These are phyloP conservation scores for Drosophila ezoana DNA, from an alignment of 2,888 invertebrate genomes.

Conservation along the genomic window DNA sequence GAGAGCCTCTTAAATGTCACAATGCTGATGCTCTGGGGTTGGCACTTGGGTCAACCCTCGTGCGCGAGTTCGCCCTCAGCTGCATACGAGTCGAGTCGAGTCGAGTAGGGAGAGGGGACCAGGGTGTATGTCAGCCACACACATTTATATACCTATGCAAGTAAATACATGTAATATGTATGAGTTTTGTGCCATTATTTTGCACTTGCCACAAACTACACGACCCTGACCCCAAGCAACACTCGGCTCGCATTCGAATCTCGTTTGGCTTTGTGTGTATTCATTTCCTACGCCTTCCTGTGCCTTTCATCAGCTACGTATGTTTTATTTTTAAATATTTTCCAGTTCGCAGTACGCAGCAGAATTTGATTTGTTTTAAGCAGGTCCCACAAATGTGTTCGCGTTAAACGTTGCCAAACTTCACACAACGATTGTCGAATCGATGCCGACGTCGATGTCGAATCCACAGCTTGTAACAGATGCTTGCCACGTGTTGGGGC, in stretches of 20 bases:
- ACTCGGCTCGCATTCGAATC: slow-evolving; percentile 56
- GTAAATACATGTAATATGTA: slow-evolving; percentile 45
- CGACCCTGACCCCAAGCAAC: slow-evolving; percentile 76
- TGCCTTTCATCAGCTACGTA: slow-evolving; percentile 35
- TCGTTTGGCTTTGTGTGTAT: slow-evolving; percentile 40
- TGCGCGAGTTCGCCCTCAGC: slow-evolving; percentile 23
- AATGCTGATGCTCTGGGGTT: slow-evolving; percentile 64
- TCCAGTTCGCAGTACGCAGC: not conserved
- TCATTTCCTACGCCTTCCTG: slow-evolving; percentile 47
- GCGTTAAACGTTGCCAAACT: slow-evolving; percentile 70
- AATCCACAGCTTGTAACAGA: slow-evolving; percentile 70
- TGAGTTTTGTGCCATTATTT: slow-evolving; percentile 69
- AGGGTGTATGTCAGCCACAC: not conserved
- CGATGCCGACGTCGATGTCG: slow-evolving; percentile 50
- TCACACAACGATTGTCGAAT: slow-evolving; percentile 49
- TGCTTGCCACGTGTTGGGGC: slow-evolving; percentile 76
- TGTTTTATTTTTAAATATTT: slow-evolving; percentile 10
- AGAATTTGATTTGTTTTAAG: slow-evolving; percentile 73
- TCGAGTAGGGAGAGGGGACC: too few relatives aligned
- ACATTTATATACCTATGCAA: slow-evolving; percentile 4
- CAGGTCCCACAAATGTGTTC: slow-evolving; percentile 40
- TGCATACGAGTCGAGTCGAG: slow-evolving; percentile 23
- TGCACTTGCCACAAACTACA: slow-evolving; percentile 50
- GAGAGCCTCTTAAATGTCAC: slow-evolving; percentile 75
- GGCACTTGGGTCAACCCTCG: slow-evolving; percentile 65